Conservation (phyloP, 2,888 invertebrate species). For the Agrotis puta region DNA sequence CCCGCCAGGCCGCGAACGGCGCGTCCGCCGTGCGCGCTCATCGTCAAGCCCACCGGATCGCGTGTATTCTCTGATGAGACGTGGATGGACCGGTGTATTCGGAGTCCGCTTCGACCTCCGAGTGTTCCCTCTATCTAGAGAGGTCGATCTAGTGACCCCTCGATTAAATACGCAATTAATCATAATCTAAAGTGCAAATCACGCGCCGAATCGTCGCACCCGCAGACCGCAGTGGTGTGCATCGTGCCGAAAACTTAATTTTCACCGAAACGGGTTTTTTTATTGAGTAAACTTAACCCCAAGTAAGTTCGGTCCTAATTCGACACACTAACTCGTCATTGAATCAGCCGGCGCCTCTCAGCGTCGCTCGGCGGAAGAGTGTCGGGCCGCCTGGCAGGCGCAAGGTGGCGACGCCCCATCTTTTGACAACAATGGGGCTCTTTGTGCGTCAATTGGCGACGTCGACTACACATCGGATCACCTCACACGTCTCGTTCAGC, state of each 20-base stretch:
- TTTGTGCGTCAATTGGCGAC: slow-evolving; percentile 74
- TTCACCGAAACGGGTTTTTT: slow-evolving; percentile 10
- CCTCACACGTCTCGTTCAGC: slow-evolving; percentile 51
- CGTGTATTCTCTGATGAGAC: background rate
- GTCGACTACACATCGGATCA: slow-evolving; percentile 53
- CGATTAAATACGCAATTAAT: slow-evolving; percentile 67
- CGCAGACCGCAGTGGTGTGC: slow-evolving; percentile 30
- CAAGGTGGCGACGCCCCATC: slow-evolving; percentile 32
- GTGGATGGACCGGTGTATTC: slow-evolving; percentile 10
- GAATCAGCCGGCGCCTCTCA: slow-evolving; percentile 1
- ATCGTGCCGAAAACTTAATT: slow-evolving; percentile 35
- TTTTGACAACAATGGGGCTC: slow-evolving; percentile 59
- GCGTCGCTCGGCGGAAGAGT: slow-evolving; percentile 23
- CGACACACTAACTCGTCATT: background rate
- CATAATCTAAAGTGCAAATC: slow-evolving; percentile 68
- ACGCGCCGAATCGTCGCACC: slow-evolving; percentile 59
- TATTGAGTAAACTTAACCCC: slow-evolving; percentile 1
- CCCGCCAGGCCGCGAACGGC: background rate
- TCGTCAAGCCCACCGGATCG: background rate
- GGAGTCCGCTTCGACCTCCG: slow-evolving; percentile 72
- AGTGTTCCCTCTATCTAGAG: slow-evolving; percentile 68
- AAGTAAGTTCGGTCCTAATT: background rate
- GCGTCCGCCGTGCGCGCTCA: background rate
- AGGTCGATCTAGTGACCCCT: slow-evolving; percentile 70
- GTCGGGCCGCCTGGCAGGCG: background rate